phyloP scores from a whole-genome alignment of 2,797 vertebrate species.

The Vultur gryphus region DNA sequence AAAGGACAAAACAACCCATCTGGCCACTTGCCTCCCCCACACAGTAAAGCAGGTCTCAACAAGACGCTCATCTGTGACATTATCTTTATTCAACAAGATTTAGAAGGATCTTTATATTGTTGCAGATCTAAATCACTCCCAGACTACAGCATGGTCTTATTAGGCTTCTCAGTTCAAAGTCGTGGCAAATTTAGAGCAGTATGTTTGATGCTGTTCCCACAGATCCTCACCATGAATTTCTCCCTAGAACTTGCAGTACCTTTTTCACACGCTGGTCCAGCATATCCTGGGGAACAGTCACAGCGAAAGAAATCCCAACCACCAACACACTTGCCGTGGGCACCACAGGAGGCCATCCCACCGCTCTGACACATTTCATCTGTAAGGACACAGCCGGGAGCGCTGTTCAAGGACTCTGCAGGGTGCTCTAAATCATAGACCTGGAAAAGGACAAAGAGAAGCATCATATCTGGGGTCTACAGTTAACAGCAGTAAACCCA shows the following conservation, averaged over 20 bases:
- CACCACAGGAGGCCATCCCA: constrained; percentile 79
- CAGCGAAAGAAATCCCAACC: constrained; percentile 86
- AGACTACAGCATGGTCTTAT: not conserved
- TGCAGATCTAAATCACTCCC: not conserved
- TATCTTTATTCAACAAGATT: not conserved
- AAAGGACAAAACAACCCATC: not conserved
- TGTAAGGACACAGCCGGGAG: constrained; percentile 77
- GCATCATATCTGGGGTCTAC: not conserved
- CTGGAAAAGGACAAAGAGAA: constrained; percentile 57
- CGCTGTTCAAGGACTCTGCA: constrained; percentile 82
- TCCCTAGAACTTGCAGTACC: constrained; percentile 63
- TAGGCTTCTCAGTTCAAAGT: not conserved
- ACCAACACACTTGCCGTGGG: constrained; percentile 79
- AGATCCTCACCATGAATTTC: not conserved
- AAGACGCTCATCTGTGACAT: not conserved
- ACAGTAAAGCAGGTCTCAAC: not conserved
- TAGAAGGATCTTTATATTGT: not conserved
- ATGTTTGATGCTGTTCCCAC: not conserved
- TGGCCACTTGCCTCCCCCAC: not conserved
- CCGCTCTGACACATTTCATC: constrained; percentile 80
- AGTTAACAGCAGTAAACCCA: not conserved
- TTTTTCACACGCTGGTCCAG: constrained; percentile 81
- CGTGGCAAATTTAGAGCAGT: not conserved
- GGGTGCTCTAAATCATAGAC: constrained; percentile 84
- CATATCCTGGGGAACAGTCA: constrained; percentile 82